A percentile compares a stretch with the other conserved stretches of the same genome.
phyloP scores from a whole-genome alignment of 2,888 invertebrate species.

The Drosophila antonietae region DNA sequence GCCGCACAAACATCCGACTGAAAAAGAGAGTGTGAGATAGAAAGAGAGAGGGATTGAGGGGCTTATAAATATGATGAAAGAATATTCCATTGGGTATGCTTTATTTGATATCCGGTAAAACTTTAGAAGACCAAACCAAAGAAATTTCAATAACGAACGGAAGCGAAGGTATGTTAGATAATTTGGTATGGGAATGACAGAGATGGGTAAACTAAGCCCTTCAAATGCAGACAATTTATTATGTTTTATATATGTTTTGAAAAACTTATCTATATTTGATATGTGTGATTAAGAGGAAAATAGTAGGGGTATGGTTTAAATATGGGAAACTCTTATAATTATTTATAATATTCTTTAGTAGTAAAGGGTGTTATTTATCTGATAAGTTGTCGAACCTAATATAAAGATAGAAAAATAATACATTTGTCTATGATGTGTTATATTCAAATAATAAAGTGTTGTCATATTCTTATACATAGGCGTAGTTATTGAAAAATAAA shows the following conservation, averaged over 20 bases:
- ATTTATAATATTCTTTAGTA: too few relatives aligned
- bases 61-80: constrained; percentile 22
- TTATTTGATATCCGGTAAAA: constrained; percentile 4
- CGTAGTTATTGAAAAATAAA: too few relatives aligned
- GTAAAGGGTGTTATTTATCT: too few relatives aligned
- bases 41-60: not conserved
- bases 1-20: constrained; percentile 96
- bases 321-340: too few relatives aligned
- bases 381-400: too few relatives aligned
- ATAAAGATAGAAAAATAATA: too few relatives aligned
- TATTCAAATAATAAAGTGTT: too few relatives aligned
- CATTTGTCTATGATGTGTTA: too few relatives aligned
- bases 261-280: not conserved
- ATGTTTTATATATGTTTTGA: not conserved
- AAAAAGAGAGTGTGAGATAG: not conserved
- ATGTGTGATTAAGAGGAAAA: not conserved
- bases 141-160: constrained; percentile 1
- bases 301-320: too few relatives aligned
- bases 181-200: not conserved
- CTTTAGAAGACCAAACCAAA: constrained; percentile 1
- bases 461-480: too few relatives aligned
- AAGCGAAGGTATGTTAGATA: not conserved
- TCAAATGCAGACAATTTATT: not conserved
- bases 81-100: constrained; percentile 10
- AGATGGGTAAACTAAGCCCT: not conserved